Evolutionary conservation across 2,888 invertebrate species (phyloP), one percentile per base, ranked within the genome.

Genomic region (Nomada lathburiana): DNA sequence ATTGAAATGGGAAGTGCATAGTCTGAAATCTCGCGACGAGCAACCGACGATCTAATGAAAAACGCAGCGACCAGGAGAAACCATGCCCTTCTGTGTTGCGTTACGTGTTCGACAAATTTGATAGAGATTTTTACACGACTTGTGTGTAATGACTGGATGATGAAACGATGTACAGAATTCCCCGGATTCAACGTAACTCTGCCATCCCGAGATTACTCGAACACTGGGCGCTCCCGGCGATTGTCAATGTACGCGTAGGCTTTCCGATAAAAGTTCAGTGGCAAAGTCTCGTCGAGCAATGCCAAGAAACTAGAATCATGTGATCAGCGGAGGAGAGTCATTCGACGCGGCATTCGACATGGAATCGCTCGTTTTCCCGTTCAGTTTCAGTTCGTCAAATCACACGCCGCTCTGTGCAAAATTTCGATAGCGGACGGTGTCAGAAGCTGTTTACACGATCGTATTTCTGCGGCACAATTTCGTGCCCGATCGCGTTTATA

Each of bases 51-150:
- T 9, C 47, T 16, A 16, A 10, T 47, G 47, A 16, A 47, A 16
- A 47, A 70, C 69, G 63, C 63, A 11, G 29, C 57, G 55, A 57
- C 50, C 42, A 57, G 84, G 71, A 65, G 72, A 64, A 55, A 11
- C 52, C 53, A 52, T 76, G 64, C 53, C 52, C 36, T 36, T n/a
- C 10, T 26, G 44, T 23, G 47, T 65, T 79, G 76, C 36, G 70
- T 77, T 73, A 80, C 83, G 71, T 80, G 80, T 83, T 75, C 72
- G 69, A 86, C 88, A 87, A 88, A 89, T 88, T 85, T 82, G 63
- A 42, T 16, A 63, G 76, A 83, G 88, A 88, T 89, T 89, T 89
- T 47, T 47, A 16, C 13, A 3, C 13, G 47, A 47, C 13, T 16
- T 47, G 47, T 11, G n/a, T n/a, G 0, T 44, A 44, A 11, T 44